Conservation (phyloP, 2,113 vertebrate species). For the Tachysurus vachellii region DNA sequence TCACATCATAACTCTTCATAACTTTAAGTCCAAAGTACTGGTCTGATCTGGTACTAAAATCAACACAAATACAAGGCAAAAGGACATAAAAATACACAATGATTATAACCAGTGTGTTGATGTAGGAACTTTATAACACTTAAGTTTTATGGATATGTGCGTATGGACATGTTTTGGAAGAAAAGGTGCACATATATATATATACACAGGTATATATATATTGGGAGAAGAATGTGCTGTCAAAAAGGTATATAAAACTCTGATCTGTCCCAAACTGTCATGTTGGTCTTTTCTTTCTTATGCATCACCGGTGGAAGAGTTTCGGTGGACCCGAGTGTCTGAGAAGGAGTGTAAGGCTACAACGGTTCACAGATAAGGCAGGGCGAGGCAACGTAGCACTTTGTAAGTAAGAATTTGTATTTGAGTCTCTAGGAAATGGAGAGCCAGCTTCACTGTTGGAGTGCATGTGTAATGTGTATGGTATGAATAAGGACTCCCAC, state of each 20-base stretch:
- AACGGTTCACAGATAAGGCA: neutral
- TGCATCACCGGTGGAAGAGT: neutral
- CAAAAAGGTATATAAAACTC: neutral
- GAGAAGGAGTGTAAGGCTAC: neutral
- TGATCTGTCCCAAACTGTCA: neutral
- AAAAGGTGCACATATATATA: neutral
- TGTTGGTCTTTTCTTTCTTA: neutral
- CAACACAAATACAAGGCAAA: neutral
- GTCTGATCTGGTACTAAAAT: neutral
- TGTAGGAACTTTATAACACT: neutral
- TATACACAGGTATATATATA: too few relatives aligned
- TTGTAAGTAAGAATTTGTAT: neutral
- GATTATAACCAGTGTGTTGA: neutral
- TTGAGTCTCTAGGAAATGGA: neutral
- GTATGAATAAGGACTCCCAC: neutral
- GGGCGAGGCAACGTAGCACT: neutral
- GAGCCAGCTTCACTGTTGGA: neutral
- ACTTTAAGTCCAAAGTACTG: neutral
- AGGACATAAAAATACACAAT: neutral
- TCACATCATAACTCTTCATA: neutral
- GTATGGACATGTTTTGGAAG: neutral
- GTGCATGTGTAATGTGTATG: neutral
- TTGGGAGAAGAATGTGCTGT: neutral
- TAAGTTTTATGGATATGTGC: neutral
- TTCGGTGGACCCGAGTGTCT: neutral